phyloP scores from a whole-genome alignment of 2,888 invertebrate species.

The Heliconius sara region DNA sequence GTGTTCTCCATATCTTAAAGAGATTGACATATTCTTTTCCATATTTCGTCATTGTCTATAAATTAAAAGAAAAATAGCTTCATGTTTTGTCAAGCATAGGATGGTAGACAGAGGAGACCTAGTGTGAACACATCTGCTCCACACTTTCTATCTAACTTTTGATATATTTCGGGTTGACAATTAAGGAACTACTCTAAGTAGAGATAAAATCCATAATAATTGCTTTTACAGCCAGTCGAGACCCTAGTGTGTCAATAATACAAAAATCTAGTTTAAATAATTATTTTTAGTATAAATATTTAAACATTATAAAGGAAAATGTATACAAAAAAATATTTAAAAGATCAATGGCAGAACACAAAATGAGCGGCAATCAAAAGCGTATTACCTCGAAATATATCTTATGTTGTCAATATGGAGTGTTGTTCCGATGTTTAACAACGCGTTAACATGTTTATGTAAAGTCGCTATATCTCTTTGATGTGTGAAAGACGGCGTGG shows the following conservation, averaged over 20 bases:
- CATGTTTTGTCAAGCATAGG: too few relatives aligned
- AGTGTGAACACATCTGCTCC: not conserved
- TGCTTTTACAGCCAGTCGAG: not conserved
- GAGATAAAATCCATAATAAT: not conserved
- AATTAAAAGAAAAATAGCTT: too few relatives aligned
- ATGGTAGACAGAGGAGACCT: too few relatives aligned
- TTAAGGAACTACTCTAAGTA: not conserved
- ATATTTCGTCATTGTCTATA: too few relatives aligned
- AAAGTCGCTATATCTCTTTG: constrained; percentile 49
- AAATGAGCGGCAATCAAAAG: constrained; percentile 33
- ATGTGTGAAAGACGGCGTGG: constrained; percentile 70
- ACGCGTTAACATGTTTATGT: constrained; percentile 48
- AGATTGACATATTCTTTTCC: not conserved
- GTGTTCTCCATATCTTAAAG: not conserved
- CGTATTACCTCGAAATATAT: constrained; percentile 38
- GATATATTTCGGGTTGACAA: not conserved
- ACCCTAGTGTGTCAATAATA: not conserved
- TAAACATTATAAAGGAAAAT: not conserved
- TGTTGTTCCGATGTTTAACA: constrained; percentile 41
- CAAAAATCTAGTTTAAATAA: too few relatives aligned
- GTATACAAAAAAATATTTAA: not conserved
- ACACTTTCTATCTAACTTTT: not conserved
- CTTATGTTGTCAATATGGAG: constrained; percentile 34
- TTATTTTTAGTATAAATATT: not conserved
- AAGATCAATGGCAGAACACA: constrained; percentile 16